Percentiles rank a stretch among this genome's conserved stretches.
Conservation (phyloP, 2,113 vertebrate genomes). For the Phaethon lepturus region DNA sequence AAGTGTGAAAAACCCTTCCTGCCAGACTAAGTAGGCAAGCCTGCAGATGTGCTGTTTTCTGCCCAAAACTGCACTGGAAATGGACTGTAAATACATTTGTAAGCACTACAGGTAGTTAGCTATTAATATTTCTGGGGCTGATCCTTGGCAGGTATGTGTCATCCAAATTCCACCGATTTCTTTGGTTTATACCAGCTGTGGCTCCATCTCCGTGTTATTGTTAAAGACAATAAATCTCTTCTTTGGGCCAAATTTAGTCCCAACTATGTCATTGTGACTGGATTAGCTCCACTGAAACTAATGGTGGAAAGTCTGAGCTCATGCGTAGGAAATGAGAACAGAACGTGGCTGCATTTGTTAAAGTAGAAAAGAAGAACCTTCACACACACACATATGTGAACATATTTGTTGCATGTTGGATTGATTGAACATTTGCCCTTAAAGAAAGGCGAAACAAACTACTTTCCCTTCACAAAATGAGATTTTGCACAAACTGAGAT, state of each 20-base stretch:
- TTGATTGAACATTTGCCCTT: not conserved
- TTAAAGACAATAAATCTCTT: constrained; percentile 10
- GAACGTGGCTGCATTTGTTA: not conserved
- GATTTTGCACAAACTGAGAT: not conserved
- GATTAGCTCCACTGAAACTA: not conserved
- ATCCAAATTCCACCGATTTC: constrained; percentile 12
- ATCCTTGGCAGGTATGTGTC: not conserved
- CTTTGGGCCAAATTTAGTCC: constrained; percentile 19
- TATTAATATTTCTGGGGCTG: constrained; percentile 13
- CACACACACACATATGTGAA: not conserved
- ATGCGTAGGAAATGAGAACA: not conserved
- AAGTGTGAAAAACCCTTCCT: constrained; percentile 23
- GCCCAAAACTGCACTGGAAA: not conserved
- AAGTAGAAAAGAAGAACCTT: not conserved
- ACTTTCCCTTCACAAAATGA: not conserved
- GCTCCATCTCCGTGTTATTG: not conserved
- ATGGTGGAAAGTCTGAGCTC: not conserved
- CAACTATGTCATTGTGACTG: not conserved
- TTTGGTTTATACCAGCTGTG: not conserved
- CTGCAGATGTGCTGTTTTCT: not conserved
- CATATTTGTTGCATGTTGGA: not conserved
- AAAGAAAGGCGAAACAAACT: not conserved
- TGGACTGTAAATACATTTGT: constrained; percentile 16
- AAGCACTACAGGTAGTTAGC: constrained; percentile 45
- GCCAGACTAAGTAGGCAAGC: not conserved